Evolutionary conservation across 2,113 vertebrate genomes (phyloP).

Genomic region (Bufo bufo): DNA sequence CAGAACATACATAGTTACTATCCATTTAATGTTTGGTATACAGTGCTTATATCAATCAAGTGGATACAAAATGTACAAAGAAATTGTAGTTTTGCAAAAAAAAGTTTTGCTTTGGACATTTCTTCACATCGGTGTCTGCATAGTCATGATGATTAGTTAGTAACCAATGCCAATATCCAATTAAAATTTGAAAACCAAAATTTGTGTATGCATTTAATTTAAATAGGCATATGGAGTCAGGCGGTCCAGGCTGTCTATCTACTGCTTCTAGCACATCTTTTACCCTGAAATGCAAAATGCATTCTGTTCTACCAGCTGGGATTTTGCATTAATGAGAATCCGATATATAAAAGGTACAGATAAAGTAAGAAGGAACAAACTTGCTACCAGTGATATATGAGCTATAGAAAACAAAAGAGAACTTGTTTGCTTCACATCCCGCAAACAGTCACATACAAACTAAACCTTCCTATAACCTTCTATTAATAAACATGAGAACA

Average conservation of each 20-base stretch:
- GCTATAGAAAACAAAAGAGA: neutral
- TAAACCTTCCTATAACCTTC: neutral
- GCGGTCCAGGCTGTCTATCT: neutral
- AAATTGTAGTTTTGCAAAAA: neutral
- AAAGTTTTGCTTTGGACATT: neutral
- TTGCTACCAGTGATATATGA: constrained; percentile 8
- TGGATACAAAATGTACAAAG: neutral
- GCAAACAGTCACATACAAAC: neutral
- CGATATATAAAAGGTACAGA: neutral
- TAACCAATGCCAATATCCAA: constrained; percentile 42
- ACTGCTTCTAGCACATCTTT: neutral
- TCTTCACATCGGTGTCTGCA: neutral
- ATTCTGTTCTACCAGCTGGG: constrained; percentile 21
- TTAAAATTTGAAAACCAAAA: constrained; percentile 25
- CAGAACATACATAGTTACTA: neutral
- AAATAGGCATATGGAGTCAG: neutral
- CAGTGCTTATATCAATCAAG: neutral
- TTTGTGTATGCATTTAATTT: neutral
- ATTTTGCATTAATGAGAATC: neutral
- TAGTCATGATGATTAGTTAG: constrained; percentile 12
- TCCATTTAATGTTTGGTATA: neutral
- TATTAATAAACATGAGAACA: neutral
- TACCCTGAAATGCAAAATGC: constrained; percentile 8
- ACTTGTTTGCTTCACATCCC: neutral
- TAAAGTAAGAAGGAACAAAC: constrained; percentile 8